Base-by-base conservation (phyloP, 2,888 invertebrate species). In the Eucera pruinosa region DNA sequence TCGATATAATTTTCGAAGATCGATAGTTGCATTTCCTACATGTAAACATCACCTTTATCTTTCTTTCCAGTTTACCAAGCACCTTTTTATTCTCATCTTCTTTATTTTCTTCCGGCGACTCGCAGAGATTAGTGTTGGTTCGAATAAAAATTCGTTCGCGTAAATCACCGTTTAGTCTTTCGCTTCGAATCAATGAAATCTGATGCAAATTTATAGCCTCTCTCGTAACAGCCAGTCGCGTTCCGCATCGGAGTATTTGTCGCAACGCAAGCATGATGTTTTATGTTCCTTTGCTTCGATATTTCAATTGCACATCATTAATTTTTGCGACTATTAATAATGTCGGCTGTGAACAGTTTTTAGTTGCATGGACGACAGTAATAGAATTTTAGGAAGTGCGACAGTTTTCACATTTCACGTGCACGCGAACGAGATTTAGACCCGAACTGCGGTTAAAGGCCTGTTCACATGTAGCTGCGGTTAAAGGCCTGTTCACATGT, bases 21-120 rank as follows among this genome's bases (percentile, higher is more conserved):
- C 96, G 94, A 0, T 95, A 94, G 43, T 94, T 93, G 90, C 99
- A 99, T 77, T 96, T 96, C 93, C 97, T 98, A 90, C 99, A 99
- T 0, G 97, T 98, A 90, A 96, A 99, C 83, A 94, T 93, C 9
- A 98, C 91, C 85, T 95, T 95, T 60, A 96, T 93, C 92, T 95
- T 96, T 50, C 94, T 94, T 67, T 93, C 88, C 5, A 94, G 11
- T 87, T 92, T 92, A 41, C 89, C 93, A 20, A 93, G 57, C 3
- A 64, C 41, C 13, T 84, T 58, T 48, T 82, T 82, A 2, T 45
- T 58, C 1, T 0, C 11, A 0, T 13, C 0, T 7, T 64, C 50
- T 0, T 55, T 23, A 0, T 57, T 1, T 5, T 60, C 27, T 61
- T 61, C 4, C 11, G 15, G 0, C 13, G 50, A 23, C 11, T 69